Conservation (phyloP, 2,888 invertebrate species). For the Epistrophe eligans region DNA sequence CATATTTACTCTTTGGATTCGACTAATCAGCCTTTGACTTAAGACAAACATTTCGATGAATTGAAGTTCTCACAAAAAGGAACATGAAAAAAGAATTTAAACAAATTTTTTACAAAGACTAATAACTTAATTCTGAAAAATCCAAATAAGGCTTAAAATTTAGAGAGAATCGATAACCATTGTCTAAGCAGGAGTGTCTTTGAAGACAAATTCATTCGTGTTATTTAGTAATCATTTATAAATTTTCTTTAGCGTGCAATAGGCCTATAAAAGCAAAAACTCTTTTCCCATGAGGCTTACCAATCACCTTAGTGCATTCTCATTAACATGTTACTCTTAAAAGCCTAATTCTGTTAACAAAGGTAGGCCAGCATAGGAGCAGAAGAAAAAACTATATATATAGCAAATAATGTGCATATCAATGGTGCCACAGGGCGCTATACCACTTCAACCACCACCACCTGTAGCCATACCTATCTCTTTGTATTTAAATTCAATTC, state of each 20-base stretch:
- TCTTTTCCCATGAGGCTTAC: slow-evolving; percentile 17
- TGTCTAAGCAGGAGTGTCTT: slow-evolving; percentile 50
- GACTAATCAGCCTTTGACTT: no score
- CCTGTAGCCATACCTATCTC: slow-evolving; percentile 51
- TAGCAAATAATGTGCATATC: slow-evolving; percentile 16
- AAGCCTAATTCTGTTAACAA: slow-evolving; percentile 25
- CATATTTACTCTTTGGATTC: no score
- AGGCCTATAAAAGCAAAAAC: slow-evolving; percentile 51
- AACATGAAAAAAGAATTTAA: no score
- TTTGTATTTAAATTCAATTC: slow-evolving; percentile 14
- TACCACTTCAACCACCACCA: slow-evolving; percentile 35
- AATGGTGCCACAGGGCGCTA: slow-evolving; percentile 3
- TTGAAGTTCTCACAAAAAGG: no score
- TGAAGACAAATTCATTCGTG: slow-evolving; percentile 40
- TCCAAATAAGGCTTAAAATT: neutral
- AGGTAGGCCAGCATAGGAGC: neutral
- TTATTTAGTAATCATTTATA: slow-evolving; percentile 48
- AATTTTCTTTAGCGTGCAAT: slow-evolving; percentile 47
- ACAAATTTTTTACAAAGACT: neutral
- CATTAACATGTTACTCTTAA: slow-evolving; percentile 53
- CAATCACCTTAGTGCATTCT: slow-evolving; percentile 43
- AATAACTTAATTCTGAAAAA: neutral
- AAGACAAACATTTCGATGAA: no score
- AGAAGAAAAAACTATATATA: neutral
- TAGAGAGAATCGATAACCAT: neutral